Percentiles rank a stretch among this genome's conserved stretches.
These are phyloP conservation scores for Lamprotornis superbus DNA, from an alignment of 2,113 vertebrate species.

Conservation along the genomic window DNA sequence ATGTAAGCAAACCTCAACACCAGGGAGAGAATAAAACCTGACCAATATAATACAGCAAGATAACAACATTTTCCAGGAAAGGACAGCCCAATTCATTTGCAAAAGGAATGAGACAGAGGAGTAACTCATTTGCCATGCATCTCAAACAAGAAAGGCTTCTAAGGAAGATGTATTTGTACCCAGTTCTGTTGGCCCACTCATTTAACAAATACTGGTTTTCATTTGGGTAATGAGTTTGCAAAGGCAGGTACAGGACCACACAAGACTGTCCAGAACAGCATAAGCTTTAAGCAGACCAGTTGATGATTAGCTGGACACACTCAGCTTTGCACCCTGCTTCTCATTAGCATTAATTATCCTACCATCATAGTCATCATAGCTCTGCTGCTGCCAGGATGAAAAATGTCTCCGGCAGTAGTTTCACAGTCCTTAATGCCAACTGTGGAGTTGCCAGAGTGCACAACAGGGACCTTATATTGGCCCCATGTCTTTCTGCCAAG, in stretches of 20 bases:
- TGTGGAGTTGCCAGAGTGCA: neutral
- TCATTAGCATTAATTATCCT: conserved; percentile 45
- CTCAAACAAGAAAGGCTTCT: neutral
- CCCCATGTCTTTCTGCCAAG: neutral
- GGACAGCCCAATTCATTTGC: neutral
- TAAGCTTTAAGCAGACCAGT: neutral
- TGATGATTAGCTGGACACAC: neutral
- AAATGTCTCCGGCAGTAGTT: neutral
- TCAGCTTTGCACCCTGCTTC: conserved; percentile 25
- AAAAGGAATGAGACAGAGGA: neutral
- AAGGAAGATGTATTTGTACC: neutral
- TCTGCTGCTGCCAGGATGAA: conserved; percentile 34
- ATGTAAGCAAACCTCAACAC: neutral
- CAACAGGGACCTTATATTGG: neutral
- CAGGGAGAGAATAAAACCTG: neutral
- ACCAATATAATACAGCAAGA: neutral
- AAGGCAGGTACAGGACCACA: neutral
- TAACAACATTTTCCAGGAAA: neutral
- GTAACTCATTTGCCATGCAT: neutral
- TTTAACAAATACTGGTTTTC: neutral
- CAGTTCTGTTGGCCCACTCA: neutral
- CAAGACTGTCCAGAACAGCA: neutral
- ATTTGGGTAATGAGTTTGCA: neutral
- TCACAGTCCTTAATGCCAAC: neutral
- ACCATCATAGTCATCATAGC: neutral